phyloP scores from a whole-genome alignment of 2,888 invertebrate species.

The Hirtodrosophila confusa region DNA sequence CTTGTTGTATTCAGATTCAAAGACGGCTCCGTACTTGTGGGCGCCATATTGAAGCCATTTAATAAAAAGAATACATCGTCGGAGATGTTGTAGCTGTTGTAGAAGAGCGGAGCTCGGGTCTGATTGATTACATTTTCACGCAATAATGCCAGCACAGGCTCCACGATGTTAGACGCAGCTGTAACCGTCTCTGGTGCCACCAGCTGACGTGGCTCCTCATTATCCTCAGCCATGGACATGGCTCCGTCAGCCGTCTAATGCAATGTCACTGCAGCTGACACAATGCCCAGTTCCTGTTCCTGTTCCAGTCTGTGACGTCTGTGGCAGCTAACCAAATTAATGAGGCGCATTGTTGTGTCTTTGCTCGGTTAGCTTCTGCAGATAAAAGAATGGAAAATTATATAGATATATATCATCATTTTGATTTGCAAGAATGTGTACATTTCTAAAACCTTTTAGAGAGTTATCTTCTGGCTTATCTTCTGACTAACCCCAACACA shows the following conservation, averaged over 20 bases:
- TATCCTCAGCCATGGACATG: conserved; percentile 74
- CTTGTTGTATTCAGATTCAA: conserved; percentile 42
- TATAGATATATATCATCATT: neutral
- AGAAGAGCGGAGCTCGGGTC: conserved; percentile 72
- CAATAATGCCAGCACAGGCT: conserved; percentile 60
- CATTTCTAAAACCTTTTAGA: no score
- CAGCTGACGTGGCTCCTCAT: conserved; percentile 54
- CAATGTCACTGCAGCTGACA: conserved; percentile 46
- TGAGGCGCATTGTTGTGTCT: conserved; percentile 54
- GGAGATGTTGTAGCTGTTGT: conserved; percentile 82
- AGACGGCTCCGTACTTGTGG: conserved; percentile 58
- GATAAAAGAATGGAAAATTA: neutral
- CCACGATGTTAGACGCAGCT: conserved; percentile 47
- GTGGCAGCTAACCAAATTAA: conserved; percentile 47
- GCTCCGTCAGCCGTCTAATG: conserved; percentile 47
- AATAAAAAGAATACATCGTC: conserved; percentile 83
- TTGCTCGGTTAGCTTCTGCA: conserved; percentile 7
- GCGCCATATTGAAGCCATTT: conserved; percentile 73
- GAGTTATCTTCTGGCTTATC: no score
- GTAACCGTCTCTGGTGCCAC: conserved; percentile 75
- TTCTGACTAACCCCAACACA: no score
- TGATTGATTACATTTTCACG: conserved; percentile 65
- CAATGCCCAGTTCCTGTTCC: conserved; percentile 39
- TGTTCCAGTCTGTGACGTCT: conserved; percentile 29
- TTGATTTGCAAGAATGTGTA: neutral